Evolutionary conservation across 2,888 invertebrate genomes (phyloP).

Genomic region (Eupithecia abbreviata): DNA sequence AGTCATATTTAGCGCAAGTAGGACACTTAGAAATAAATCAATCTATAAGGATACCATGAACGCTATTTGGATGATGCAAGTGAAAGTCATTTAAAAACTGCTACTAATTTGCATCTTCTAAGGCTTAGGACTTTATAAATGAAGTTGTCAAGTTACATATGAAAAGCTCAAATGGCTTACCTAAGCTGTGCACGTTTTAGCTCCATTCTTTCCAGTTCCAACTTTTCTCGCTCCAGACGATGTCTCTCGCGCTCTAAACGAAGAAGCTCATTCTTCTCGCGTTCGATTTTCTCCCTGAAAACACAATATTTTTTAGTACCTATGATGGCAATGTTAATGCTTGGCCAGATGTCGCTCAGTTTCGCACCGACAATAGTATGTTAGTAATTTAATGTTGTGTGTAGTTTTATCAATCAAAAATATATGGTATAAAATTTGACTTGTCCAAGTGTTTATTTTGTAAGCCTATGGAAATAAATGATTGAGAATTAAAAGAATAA

Average conservation of each 20-base stretch:
- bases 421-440: too few relatives aligned
- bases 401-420: too few relatives aligned
- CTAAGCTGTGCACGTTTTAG: constrained; percentile 91
- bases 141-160: not conserved
- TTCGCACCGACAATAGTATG: too few relatives aligned
- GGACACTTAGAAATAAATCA: too few relatives aligned
- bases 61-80: not conserved
- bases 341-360: too few relatives aligned
- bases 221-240: constrained; percentile 88
- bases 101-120: not conserved
- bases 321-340: not conserved
- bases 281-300: constrained; percentile 90
- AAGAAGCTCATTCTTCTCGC: constrained; percentile 93
- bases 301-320: not conserved
- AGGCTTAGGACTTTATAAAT: not conserved
- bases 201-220: constrained; percentile 92
- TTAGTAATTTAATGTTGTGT: too few relatives aligned
- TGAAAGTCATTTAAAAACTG: not conserved
- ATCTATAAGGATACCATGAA: too few relatives aligned
- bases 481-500: too few relatives aligned
- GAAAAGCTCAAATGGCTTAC: constrained; percentile 58
- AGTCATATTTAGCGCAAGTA: too few relatives aligned
- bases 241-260: constrained; percentile 93
- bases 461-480: too few relatives aligned
- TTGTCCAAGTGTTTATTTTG: too few relatives aligned